A percentile compares a stretch with the other conserved stretches of the same genome.
Evolutionary conservation across 2,888 invertebrate genomes (phyloP).

Genomic region (Phaedon cochleariae): DNA sequence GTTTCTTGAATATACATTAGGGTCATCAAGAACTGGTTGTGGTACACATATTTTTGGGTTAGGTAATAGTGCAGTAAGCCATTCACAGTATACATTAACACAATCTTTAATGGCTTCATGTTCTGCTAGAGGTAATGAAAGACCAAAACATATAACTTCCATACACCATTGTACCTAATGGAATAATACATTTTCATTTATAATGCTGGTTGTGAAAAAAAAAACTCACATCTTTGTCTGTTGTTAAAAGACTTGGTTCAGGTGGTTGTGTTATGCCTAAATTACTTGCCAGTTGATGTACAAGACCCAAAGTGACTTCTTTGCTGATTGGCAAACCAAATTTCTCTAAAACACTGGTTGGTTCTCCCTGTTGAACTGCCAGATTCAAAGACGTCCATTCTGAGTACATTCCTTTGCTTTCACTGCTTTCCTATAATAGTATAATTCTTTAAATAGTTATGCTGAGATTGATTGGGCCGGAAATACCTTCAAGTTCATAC

Average conservation of each 20-base stretch:
- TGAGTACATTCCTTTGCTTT: constrained; percentile 80
- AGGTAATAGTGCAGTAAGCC: constrained; percentile 88
- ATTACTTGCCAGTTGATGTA: constrained; percentile 77
- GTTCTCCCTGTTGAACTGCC: constrained; percentile 70
- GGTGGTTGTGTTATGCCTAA: constrained; percentile 79
- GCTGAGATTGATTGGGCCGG: not conserved
- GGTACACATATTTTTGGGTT: constrained; percentile 89
- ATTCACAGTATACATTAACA: constrained; percentile 96
- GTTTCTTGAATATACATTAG: constrained; percentile 88
- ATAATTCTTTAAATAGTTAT: constrained; percentile 4
- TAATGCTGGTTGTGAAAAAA: too few relatives aligned
- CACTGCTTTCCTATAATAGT: constrained; percentile 65
- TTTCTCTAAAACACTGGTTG: constrained; percentile 80
- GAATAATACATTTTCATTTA: constrained; percentile 20
- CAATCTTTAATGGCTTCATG: constrained; percentile 96
- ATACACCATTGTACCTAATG: constrained; percentile 85
- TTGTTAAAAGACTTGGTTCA: constrained; percentile 83
- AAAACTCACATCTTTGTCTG: constrained; percentile 84
- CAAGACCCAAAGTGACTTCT: constrained; percentile 83
- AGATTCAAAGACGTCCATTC: constrained; percentile 82
- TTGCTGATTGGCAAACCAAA: constrained; percentile 77
- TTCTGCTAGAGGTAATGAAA: constrained; percentile 88
- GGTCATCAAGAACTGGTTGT: constrained; percentile 85
- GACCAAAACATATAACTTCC: constrained; percentile 89
- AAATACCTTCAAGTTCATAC: constrained; percentile 78